Percentiles rank a stretch among this genome's conserved stretches.
These are phyloP conservation scores for Dusona sp. DNA, from an alignment of 2,888 invertebrate genomes.

Conservation along the genomic window DNA sequence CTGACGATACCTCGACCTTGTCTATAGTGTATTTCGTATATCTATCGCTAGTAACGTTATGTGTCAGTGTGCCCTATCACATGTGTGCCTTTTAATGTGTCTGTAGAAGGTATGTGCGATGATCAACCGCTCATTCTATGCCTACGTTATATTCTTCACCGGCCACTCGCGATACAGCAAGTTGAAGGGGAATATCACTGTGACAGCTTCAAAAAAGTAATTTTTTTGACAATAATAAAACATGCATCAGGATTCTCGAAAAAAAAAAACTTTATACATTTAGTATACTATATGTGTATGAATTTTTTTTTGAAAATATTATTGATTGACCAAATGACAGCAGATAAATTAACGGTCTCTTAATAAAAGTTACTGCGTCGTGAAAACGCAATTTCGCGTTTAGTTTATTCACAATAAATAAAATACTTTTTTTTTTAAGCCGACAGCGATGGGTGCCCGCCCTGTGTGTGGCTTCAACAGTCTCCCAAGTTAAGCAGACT, in stretches of 20 bases:
- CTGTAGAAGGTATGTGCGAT: background rate
- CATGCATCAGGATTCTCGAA: background rate
- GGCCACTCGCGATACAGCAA: background rate
- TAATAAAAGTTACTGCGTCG: background rate
- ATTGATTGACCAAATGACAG: background rate
- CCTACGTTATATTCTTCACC: background rate
- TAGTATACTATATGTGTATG: background rate
- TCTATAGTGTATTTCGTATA: constrained; percentile 30
- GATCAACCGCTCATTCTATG: background rate
- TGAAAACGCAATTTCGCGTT: background rate
- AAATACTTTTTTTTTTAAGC: too few relatives aligned
- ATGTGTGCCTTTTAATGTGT: background rate
- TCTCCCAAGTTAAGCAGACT: too few relatives aligned
- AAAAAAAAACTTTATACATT: background rate
- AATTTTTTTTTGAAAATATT: background rate
- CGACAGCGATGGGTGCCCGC: too few relatives aligned
- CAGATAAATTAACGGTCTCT: background rate
- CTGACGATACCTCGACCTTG: constrained; percentile 71
- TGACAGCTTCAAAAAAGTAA: background rate
- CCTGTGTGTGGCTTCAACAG: too few relatives aligned
- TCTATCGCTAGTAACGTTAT: constrained; percentile 10
- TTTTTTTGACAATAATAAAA: background rate
- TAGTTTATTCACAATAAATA: too few relatives aligned
- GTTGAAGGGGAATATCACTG: background rate
- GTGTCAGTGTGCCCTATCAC: background rate